Conservation (phyloP, 2,113 vertebrate species). For the Xenopus borealis region DNA sequence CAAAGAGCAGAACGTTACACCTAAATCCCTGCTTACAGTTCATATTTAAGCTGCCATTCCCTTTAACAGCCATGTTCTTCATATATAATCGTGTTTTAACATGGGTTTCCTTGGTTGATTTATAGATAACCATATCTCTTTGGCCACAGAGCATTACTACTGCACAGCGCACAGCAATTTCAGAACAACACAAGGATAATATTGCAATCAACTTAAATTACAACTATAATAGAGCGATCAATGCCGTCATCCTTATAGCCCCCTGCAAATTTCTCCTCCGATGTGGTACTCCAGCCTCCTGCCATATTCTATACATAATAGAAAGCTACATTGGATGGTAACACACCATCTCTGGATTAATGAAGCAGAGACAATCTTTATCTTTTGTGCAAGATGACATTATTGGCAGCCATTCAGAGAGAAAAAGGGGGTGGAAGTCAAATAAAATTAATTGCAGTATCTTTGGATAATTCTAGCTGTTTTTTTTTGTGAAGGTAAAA, state of each 20-base stretch:
- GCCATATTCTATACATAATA: constrained; percentile 65
- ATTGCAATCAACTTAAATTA: constrained; percentile 8
- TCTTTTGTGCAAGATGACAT: constrained; percentile 66
- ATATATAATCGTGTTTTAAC: background rate
- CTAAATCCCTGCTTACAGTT: no score
- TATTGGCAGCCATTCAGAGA: constrained; percentile 65
- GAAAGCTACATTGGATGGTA: constrained; percentile 65
- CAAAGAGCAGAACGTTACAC: no score
- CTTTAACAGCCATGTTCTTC: background rate
- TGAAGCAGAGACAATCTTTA: constrained; percentile 69
- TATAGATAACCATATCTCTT: background rate
- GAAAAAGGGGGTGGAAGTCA: constrained; percentile 47
- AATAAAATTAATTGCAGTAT: constrained; percentile 62
- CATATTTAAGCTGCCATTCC: no score
- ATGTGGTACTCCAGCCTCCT: constrained; percentile 36
- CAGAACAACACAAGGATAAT: constrained; percentile 9
- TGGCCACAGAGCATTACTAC: constrained; percentile 3
- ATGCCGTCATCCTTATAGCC: background rate
- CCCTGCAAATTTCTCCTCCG: background rate
- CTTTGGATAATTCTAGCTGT: constrained; percentile 50
- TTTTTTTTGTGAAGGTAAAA: constrained; percentile 34
- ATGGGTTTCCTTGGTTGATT: background rate
- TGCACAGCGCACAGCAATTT: background rate
- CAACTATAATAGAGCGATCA: constrained; percentile 13
- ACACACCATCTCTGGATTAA: constrained; percentile 67